Base-by-base conservation (phyloP, 2,113 vertebrate genomes). In the Aphyosemion australe region DNA sequence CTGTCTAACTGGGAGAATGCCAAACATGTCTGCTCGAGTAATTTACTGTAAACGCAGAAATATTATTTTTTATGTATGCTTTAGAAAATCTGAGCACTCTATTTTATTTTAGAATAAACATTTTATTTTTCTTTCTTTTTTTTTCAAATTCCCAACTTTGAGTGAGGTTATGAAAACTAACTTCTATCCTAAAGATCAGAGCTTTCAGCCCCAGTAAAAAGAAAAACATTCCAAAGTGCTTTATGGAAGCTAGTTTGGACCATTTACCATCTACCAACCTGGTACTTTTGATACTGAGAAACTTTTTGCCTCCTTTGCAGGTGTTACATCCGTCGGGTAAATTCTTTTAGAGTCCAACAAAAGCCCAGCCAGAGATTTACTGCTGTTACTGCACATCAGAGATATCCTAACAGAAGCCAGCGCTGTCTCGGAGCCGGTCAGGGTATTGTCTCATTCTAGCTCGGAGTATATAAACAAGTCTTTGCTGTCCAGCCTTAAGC, bases 381-480 rank as follows among this genome's bases (percentile, higher is more conserved):
- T 48, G 62, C 65, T 46, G 50, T 51, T 61, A 74, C 73, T 39
- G 55, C 49, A 59, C 61, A 60, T 74, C 50, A 14, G 31, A 76
- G 60, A 59, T 70, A 53, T 57, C 56, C 53, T 53, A 26, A 67
- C 65, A 58, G 34, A 54, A 59, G 67, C 65, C 63, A 46, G 51
- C 0, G 14, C 20, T 60, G 56, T 50, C 64, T 49, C 9, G 12
- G 58, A 71, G 59, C 48, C 67, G 58, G 73, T 69, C 43, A 60
- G n/a, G 21, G 47, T 64, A 54, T 54, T 80, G 69, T 82, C 61
- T 84, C 60, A 59, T 63, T 82, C 51, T 50, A 61, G 47, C 55
- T 74, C 55, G 20, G 65, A 52, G 69, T 57, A 76, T 85, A 77
- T 89, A 90, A 83, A 55, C 65, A 56, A 45, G 51, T 61, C 66